Evolutionary conservation across 2,888 invertebrate genomes (phyloP).

Genomic region (Dicranocentrus wangi): DNA sequence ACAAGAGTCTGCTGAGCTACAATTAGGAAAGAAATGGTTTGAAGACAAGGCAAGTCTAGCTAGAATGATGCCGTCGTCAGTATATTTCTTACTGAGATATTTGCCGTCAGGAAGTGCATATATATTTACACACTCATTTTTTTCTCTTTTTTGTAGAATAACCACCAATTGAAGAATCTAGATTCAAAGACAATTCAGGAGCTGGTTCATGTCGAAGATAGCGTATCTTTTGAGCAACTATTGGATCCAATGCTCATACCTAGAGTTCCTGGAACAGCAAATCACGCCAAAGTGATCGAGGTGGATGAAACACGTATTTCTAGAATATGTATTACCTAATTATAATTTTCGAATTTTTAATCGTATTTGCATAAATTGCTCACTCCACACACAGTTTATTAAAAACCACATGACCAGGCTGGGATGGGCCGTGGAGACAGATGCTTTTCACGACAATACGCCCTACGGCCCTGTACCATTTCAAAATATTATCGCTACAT

Average conservation of each 20-base stretch:
- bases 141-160: conserved; percentile 61
- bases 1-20: background rate
- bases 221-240: conserved; percentile 67
- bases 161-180: conserved; percentile 64
- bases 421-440: conserved; percentile 86
- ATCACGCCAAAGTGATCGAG: conserved; percentile 82
- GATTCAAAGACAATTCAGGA: conserved; percentile 60
- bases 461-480: conserved; percentile 87
- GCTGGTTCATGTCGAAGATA: conserved; percentile 50
- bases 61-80: too few species aligned
- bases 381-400: conserved; percentile 79
- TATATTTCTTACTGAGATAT: too few species aligned
- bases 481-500: conserved; percentile 88
- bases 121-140: too few species aligned
- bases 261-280: conserved; percentile 85
- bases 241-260: conserved; percentile 87
- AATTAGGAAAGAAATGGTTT: conserved; percentile 27
- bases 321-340: too few species aligned
- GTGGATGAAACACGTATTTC: conserved; percentile 76
- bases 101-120: too few species aligned
- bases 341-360: too few species aligned
- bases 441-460: conserved; percentile 83
- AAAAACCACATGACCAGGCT: conserved; percentile 80
- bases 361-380: conserved; percentile 22
- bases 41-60: conserved; percentile 62